A percentile compares a stretch with the other conserved stretches of the same genome.
phyloP scores from a whole-genome alignment of 1,140 invertebrate genomes.

The Heliconius eleuchia region DNA sequence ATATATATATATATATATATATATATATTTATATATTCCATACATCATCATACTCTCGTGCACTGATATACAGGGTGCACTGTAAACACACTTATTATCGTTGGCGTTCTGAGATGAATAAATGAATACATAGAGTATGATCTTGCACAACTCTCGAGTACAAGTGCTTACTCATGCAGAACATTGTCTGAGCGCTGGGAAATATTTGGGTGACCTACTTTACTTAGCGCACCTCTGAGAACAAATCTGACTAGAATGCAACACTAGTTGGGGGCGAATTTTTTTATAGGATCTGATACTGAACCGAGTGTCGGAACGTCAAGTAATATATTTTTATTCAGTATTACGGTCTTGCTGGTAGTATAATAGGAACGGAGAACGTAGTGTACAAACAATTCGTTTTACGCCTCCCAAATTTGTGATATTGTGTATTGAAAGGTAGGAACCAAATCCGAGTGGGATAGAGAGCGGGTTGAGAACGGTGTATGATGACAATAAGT shows the following conservation, averaged over 20 bases:
- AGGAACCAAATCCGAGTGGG: too few relatives aligned
- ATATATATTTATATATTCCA: background rate
- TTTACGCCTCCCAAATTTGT: too few relatives aligned
- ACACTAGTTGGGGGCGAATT: background rate
- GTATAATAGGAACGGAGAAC: too few relatives aligned
- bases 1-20: too few relatives aligned
- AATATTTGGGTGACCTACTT: conserved; percentile 15
- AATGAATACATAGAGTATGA: conserved; percentile 8
- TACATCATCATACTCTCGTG: background rate
- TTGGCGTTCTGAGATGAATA: conserved; percentile 8
- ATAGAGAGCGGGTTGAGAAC: too few relatives aligned
- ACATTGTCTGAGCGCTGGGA: conserved; percentile 5
- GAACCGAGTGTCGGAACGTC: too few relatives aligned
- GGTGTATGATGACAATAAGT: too few relatives aligned
- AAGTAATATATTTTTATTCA: too few relatives aligned
- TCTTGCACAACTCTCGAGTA: conserved; percentile 6
- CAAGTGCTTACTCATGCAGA: conserved; percentile 4
- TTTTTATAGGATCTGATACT: background rate
- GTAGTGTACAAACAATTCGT: too few relatives aligned
- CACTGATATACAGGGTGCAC: background rate
- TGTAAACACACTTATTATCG: background rate
- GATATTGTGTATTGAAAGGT: too few relatives aligned
- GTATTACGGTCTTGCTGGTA: too few relatives aligned
- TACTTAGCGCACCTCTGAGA: background rate
- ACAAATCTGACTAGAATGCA: background rate